These are phyloP conservation scores for Trichechus manatus DNA, from an alignment of 2,113 vertebrate genomes.

Conservation along the genomic window DNA sequence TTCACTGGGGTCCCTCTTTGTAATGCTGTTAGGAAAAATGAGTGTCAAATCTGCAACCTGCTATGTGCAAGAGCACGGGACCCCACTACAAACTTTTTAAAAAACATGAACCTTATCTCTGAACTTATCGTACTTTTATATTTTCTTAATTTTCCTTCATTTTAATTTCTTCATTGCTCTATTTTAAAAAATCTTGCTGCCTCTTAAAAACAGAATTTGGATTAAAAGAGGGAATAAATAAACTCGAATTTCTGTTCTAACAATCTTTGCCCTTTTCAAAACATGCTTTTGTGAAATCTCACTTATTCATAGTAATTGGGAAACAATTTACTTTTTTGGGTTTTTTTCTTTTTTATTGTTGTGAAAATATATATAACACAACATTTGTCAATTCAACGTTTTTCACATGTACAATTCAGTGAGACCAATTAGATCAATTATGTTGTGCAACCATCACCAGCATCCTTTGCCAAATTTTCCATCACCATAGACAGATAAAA, in stretches of 20 bases:
- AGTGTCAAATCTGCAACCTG: not conserved
- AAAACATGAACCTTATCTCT: slow-evolving; percentile 15
- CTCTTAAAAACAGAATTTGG: slow-evolving; percentile 42
- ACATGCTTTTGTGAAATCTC: slow-evolving; percentile 41
- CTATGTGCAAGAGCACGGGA: not conserved
- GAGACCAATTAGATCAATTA: not conserved
- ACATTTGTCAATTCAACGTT: not conserved
- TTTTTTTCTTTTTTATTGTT: not conserved
- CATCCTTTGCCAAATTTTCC: not conserved
- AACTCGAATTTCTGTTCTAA: slow-evolving; percentile 53
- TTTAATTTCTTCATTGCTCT: slow-evolving; percentile 1
- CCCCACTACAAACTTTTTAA: not conserved
- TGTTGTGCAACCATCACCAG: not conserved
- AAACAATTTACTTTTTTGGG: not conserved
- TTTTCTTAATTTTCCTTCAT: slow-evolving; percentile 24
- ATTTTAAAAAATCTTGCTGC: slow-evolving; percentile 9
- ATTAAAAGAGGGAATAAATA: slow-evolving; percentile 54
- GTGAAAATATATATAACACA: not conserved
- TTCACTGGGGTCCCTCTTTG: not conserved
- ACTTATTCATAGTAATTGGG: not conserved
- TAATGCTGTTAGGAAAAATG: not conserved
- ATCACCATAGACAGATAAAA: not conserved
- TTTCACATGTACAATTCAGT: not conserved
- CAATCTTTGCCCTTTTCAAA: slow-evolving; percentile 49
- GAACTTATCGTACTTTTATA: slow-evolving; percentile 38